phyloP scores from a whole-genome alignment of 2,888 invertebrate species.

The Diarsia mendica region DNA sequence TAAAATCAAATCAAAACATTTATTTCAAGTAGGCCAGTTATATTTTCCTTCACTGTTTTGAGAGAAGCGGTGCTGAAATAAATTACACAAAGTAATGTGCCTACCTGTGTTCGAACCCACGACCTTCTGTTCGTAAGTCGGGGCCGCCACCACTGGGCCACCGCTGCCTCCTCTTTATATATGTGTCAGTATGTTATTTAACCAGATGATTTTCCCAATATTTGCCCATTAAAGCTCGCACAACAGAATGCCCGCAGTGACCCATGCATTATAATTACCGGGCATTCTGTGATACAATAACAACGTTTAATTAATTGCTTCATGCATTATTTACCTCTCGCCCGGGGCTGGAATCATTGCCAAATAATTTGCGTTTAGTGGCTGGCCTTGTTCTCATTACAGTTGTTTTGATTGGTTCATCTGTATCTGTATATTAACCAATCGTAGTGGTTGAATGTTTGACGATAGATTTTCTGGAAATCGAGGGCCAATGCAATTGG shows the following conservation, averaged over 20 bases:
- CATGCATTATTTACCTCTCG: conserved; percentile 34
- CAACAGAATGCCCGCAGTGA: conserved; percentile 24
- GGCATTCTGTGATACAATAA: conserved; percentile 11
- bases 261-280: conserved; percentile 10
- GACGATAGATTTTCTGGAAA: neutral
- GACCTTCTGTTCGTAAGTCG: too few species aligned
- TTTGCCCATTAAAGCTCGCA: conserved; percentile 7
- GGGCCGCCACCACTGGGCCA: too few species aligned
- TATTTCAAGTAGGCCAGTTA: too few species aligned
- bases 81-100: too few species aligned
- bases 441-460: neutral
- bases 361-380: conserved; percentile 18
- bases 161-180: too few species aligned
- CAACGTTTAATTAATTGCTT: conserved; percentile 34
- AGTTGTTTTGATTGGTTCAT: neutral
- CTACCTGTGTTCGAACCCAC: too few species aligned
- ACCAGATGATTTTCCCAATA: conserved; percentile 7
- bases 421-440: neutral
- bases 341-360: conserved; percentile 5
- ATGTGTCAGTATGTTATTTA: neutral
- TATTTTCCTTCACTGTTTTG: too few species aligned
- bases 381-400: neutral
- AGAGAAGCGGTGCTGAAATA: too few species aligned
- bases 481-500: neutral
- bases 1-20: too few species aligned